Base-by-base conservation (phyloP, 2,113 vertebrate species). In the Pelusios castaneus region DNA sequence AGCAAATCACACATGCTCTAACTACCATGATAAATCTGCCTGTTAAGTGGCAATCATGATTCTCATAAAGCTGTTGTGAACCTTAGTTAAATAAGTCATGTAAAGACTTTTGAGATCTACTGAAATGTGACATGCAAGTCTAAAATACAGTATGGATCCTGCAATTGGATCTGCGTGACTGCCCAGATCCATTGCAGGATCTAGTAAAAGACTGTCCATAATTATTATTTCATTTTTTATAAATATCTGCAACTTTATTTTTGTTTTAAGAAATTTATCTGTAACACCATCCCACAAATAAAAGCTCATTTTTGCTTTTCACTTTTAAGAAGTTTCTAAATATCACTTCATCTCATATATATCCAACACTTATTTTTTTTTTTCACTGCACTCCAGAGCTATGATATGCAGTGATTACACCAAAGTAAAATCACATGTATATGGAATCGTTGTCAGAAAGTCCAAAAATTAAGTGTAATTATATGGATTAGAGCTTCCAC, bases 301-400 rank as follows among this genome's bases (percentile, higher is more conserved):
- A 70, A 63, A 91, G 13, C 16, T 24, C 45, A 31, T 12, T 2
- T 70, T 47, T 52, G 45, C 10, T 80, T 2, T 10, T 47, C 56
- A 77, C 63, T 51, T 56, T 83, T 82, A 75, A 95, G 92, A 77
- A 16, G 77, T 73, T 93, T 93, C 85, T 92, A 22, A 94, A 45
- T 94, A 93, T 88, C 5, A 49, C 7, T 89, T 80, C 87, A 88
- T 95, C 58, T 27, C 31, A 12, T 90, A 90, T 92, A 90, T 47
- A 79, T 7, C 58, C 29, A n/a, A 63, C 25, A 90, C 76, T 90
- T 82, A 82, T 76, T n/a, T 95, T 47, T 76, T n/a, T 95, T 47
- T 47, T 87, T 38, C 47, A 80, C 82, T 79, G 58, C 83, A 0
- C 85, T 96, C 25, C 2, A 84, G 89, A 63, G 89, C 92, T 16